Evolutionary conservation across 2,113 vertebrate species (phyloP).

Genomic region (Empidonax traillii): DNA sequence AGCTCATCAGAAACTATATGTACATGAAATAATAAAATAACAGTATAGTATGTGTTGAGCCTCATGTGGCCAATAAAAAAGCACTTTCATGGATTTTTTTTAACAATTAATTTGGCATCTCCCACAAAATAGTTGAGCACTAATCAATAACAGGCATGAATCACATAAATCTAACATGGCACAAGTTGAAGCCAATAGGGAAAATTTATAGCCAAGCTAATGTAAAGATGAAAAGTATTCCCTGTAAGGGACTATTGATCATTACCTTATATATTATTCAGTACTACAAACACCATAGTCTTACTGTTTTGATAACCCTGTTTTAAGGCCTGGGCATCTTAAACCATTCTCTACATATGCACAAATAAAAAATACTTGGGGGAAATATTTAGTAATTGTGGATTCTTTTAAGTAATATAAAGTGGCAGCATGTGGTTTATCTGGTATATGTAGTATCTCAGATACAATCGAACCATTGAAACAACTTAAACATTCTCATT

Average conservation of each 20-base stretch:
- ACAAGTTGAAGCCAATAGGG: constrained; percentile 27
- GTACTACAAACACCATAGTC: constrained; percentile 5
- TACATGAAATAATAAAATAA: constrained; percentile 49
- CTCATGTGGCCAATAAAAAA: constrained; percentile 71
- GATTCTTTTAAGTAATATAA: background rate
- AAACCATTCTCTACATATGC: background rate
- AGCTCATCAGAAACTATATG: constrained; percentile 44
- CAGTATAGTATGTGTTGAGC: background rate
- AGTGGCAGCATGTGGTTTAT: background rate
- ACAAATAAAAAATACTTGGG: background rate
- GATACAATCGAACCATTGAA: background rate
- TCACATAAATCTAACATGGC: constrained; percentile 47
- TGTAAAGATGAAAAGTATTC: constrained; percentile 41
- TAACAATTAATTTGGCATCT: constrained; percentile 73
- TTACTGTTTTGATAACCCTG: constrained; percentile 9
- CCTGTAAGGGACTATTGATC: constrained; percentile 43
- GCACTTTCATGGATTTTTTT: constrained; percentile 66
- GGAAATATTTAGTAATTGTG: background rate
- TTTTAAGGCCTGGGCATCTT: background rate
- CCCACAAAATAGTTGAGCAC: constrained; percentile 43
- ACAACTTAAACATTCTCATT: background rate
- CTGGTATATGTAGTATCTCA: background rate
- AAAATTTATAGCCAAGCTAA: constrained; percentile 39
- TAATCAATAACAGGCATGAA: constrained; percentile 55
- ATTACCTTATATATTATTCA: constrained; percentile 55